Conservation (phyloP, 2,797 vertebrate species). For the Xenopus petersii region DNA sequence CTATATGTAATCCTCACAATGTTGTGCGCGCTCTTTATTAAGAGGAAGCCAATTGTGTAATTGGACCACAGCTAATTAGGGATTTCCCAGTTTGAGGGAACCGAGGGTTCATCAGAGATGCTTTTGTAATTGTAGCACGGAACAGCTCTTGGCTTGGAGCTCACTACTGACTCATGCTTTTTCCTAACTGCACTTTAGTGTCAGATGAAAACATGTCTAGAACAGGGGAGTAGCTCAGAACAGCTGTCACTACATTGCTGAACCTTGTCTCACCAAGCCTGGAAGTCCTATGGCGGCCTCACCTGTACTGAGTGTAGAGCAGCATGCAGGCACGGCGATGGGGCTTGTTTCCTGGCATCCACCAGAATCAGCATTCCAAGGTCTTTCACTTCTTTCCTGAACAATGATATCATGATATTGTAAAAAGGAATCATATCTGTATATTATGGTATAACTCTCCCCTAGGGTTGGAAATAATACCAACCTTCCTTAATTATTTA, state of each 20-base stretch:
- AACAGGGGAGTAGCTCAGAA: not conserved
- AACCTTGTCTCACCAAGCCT: not conserved
- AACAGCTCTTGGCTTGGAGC: slow-evolving; percentile 1
- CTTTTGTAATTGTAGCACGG: not conserved
- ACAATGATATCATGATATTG: slow-evolving; percentile 24
- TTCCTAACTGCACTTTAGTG: not conserved
- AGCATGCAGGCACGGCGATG: slow-evolving; percentile 65
- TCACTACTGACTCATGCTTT: slow-evolving; percentile 9
- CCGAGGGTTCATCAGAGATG: not conserved
- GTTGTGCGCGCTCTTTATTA: too few species aligned
- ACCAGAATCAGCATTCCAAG: slow-evolving; percentile 77
- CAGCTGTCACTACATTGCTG: not conserved
- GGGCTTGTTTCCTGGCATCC: slow-evolving; percentile 78
- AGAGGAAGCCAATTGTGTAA: not conserved
- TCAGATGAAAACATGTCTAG: slow-evolving; percentile 27
- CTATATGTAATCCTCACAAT: too few species aligned
- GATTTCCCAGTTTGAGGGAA: not conserved
- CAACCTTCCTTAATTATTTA: too few species aligned
- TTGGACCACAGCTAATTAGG: not conserved
- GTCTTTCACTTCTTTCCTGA: slow-evolving; percentile 74
- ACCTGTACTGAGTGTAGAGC: slow-evolving; percentile 86
- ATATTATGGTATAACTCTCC: too few species aligned
- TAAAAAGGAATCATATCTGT: slow-evolving; percentile 18
- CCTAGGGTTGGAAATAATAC: too few species aligned
- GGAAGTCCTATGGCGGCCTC: not conserved